phyloP scores from a whole-genome alignment of 1,140 invertebrate genomes.

The Zaprionus davidi region DNA sequence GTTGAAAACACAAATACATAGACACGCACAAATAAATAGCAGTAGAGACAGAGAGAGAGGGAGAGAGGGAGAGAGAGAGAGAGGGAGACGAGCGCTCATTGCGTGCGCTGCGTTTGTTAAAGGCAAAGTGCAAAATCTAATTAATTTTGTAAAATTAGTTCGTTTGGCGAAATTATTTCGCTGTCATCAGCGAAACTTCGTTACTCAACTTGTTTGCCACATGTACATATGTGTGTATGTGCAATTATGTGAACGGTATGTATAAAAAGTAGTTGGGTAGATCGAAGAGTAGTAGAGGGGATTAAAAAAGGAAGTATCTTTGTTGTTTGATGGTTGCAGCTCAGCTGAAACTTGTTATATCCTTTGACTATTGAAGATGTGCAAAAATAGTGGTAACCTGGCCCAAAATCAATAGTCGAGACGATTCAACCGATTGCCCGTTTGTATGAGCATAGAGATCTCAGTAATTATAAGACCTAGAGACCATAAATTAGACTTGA shows the following conservation, averaged over 20 bases:
- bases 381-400: too few species aligned
- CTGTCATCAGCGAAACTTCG: constrained; percentile 53
- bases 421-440: too few species aligned
- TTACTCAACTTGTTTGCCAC: constrained; percentile 63
- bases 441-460: too few species aligned
- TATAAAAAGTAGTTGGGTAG: neutral
- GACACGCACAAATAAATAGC: constrained; percentile 6
- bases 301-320: neutral
- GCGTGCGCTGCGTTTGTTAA: constrained; percentile 37
- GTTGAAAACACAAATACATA: constrained; percentile 10
- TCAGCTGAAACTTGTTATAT: too few species aligned
- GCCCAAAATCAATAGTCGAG: too few species aligned
- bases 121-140: constrained; percentile 56
- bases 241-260: neutral
- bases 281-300: neutral
- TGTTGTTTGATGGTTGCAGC: too few species aligned
- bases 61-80: neutral
- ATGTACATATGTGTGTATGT: constrained; percentile 21
- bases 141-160: constrained; percentile 79
- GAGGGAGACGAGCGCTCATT: neutral
- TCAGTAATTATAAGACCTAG: too few species aligned
- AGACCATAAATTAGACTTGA: too few species aligned
- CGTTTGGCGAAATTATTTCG: constrained; percentile 63
- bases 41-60: too few species aligned
- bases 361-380: too few species aligned